Evolutionary conservation across 30 jellyfish, hydroid and myxozoan species (phyloP).

Genomic region (Turritopsis dohrnii): DNA sequence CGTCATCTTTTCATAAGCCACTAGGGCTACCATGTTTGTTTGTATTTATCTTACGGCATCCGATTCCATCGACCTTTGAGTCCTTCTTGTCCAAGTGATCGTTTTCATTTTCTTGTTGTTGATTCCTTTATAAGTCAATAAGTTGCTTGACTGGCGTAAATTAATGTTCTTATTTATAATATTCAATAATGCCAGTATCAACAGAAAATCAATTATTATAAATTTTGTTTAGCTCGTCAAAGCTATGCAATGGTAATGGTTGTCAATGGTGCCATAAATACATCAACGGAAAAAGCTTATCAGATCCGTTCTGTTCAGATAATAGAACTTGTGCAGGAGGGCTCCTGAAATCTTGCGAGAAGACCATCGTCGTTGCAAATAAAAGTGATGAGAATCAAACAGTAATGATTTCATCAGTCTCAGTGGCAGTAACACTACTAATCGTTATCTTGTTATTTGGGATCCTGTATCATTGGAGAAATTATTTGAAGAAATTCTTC

Average conservation of each 20-base stretch:
- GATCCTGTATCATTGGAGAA: not conserved
- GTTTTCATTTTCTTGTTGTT: too few species aligned
- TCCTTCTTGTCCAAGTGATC: too few species aligned
- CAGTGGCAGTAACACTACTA: not conserved
- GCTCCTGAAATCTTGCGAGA: not conserved
- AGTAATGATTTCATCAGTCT: not conserved
- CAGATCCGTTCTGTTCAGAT: not conserved
- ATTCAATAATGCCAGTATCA: not conserved
- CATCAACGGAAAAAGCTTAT: not conserved
- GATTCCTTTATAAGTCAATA: too few species aligned
- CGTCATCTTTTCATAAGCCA: too few species aligned
- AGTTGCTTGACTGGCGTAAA: too few species aligned
- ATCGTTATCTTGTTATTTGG: not conserved
- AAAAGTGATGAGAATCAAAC: not conserved
- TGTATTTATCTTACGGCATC: too few species aligned
- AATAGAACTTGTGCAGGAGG: not conserved
- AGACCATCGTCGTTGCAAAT: not conserved
- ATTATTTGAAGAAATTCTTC: not conserved
- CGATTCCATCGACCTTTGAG: too few species aligned
- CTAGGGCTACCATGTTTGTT: too few species aligned
- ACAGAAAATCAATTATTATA: not conserved
- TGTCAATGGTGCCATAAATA: not conserved
- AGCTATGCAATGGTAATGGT: not conserved
- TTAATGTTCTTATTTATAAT: not conserved
- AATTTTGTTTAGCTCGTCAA: not conserved